Percentiles rank a stretch among this genome's conserved stretches.
Evolutionary conservation across 2,113 vertebrate species (phyloP).

Genomic region (Dasyornis broadbenti): DNA sequence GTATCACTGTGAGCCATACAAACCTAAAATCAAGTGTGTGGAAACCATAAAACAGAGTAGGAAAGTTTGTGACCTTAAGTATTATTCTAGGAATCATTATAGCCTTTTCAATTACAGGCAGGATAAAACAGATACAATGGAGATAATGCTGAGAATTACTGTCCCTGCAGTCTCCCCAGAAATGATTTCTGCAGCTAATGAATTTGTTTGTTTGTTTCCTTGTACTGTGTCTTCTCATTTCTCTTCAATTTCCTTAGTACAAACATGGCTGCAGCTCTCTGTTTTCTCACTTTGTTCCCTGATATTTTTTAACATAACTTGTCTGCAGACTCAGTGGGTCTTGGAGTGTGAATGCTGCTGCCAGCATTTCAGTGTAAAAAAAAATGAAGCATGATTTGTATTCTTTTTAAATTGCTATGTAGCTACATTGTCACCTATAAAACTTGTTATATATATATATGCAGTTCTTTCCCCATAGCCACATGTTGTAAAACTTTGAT

Average conservation of each 20-base stretch:
- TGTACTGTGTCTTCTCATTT: not conserved
- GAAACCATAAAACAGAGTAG: not conserved
- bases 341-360: not conserved
- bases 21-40: not conserved
- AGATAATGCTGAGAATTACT: not conserved
- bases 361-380: not conserved
- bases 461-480: not conserved
- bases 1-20: not conserved
- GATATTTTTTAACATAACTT: not conserved
- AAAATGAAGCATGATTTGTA: not conserved
- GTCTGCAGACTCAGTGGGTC: not conserved
- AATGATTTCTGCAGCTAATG: not conserved
- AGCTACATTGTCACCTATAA: conserved; percentile 13
- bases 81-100: not conserved
- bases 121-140: not conserved
- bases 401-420: not conserved
- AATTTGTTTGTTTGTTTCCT: not conserved
- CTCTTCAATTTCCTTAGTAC: not conserved
- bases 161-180: not conserved
- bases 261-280: not conserved
- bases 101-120: not conserved
- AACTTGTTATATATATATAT: not conserved
- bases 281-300: not conserved
- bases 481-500: conserved; percentile 29
- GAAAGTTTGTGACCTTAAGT: not conserved